Base-by-base conservation (phyloP, 2,888 invertebrate species). In the Minunthozetes semirufus region DNA sequence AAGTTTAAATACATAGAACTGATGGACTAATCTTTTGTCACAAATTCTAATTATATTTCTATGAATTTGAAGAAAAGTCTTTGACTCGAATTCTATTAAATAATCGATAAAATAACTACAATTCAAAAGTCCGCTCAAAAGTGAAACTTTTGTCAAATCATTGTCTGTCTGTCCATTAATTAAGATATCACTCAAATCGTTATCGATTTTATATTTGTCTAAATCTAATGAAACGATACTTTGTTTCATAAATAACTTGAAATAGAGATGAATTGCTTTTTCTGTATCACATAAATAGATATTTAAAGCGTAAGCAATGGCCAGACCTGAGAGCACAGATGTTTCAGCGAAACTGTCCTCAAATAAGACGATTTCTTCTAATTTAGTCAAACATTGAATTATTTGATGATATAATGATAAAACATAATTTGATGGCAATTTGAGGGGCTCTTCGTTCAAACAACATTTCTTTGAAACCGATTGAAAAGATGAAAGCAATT, bases 1-100 rank as follows among this genome's bases (percentile, higher is more conserved):
- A 61, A 75, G 27, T 46, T 56, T 46, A 33, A 42, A 56, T 19
- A 75, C 56, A 29, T 75, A 71, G 38, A 75, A 75, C 61, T 72
- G 53, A 46, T 75, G 59, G 13, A 71, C 29, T 19, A 59, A 13
- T 70, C 38, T 25, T 48, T 46, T 2, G n/a, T 8, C 22, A 38
- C 71, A 75, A 42, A 73, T 29, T 11, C 19, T n/a, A 9, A 73
- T 48, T 63, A 66, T 63, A 50, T 56, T 22, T 5, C 3, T 17
- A 63, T 63, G 63, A 50, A 73, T 42, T 73, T 73, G 48, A 27
- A 48, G 1, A 29, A 73, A 66, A 17, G 19, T 17, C 15, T 73
- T 66, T 15, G 66, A 46, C n/a, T 50, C 8, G 50, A 19, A 33
- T 27, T 53, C 42, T n/a, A 72, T 71, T 0, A 70, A 46, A 29